Conservation (phyloP, 2,888 invertebrate genomes). For the Nomada goodeniana region DNA sequence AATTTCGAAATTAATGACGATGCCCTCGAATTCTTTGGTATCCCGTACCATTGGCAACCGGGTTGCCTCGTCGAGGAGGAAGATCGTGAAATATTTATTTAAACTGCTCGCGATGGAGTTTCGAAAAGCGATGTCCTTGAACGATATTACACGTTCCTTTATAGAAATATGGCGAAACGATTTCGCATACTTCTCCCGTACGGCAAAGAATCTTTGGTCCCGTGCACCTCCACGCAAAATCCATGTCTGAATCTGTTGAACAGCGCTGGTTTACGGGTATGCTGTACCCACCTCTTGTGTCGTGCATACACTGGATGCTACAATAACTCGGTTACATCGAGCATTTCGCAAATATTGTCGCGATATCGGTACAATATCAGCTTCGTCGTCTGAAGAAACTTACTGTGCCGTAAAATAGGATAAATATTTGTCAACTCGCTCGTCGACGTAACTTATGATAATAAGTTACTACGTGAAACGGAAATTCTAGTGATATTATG, state of each 20-base stretch:
- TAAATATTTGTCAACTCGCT: no score
- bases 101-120: conserved; percentile 8
- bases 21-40: not conserved
- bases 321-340: not conserved
- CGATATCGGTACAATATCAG: not conserved
- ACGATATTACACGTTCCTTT: conserved; percentile 5
- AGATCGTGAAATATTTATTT: conserved; percentile 14
- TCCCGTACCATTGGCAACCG: not conserved
- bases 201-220: not conserved
- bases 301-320: not conserved
- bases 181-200: conserved; percentile 6
- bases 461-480: no score
- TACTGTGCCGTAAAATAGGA: no score
- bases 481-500: no score
- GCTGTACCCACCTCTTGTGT: not conserved
- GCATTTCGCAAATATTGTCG: not conserved
- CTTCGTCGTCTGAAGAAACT: no score
- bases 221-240: not conserved
- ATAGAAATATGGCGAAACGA: conserved; percentile 14
- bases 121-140: not conserved
- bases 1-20: conserved; percentile 10
- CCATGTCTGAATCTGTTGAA: conserved; percentile 2
- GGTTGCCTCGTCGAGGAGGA: not conserved
- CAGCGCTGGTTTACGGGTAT: not conserved
- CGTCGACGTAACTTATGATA: no score